Conservation (phyloP, 2,113 vertebrate species). For the Monopterus albus region DNA sequence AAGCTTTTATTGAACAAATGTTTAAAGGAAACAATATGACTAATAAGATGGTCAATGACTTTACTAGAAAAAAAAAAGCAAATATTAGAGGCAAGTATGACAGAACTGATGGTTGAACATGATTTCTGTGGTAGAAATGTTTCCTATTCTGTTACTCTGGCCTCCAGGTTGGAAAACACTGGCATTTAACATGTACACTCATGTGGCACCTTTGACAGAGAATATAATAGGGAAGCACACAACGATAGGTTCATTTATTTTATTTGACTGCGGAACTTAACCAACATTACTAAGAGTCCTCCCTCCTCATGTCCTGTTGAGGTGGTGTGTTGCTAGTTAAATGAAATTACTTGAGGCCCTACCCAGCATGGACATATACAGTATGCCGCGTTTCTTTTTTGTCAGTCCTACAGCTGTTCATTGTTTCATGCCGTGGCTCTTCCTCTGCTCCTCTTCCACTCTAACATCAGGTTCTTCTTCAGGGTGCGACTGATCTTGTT, state of each 20-base stretch:
- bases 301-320: background rate
- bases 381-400: background rate
- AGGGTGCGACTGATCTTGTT: background rate
- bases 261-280: background rate
- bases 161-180: no score
- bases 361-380: background rate
- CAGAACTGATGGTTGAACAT: no score
- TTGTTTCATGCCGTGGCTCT: slow-evolving; percentile 58
- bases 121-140: no score
- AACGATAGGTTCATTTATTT: background rate
- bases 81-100: no score
- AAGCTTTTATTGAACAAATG: no score
- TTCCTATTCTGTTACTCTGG: no score
- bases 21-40: no score
- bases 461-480: slow-evolving; percentile 16
- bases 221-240: background rate
- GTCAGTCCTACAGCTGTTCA: slow-evolving; percentile 33
- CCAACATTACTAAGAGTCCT: background rate
- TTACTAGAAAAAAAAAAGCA: no score
- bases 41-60: no score
- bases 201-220: no score
- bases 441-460: slow-evolving; percentile 56
- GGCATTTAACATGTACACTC: no score
- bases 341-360: background rate
- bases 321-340: background rate